Evolutionary conservation across 2,888 invertebrate species (phyloP), one percentile per base, ranked within the genome.

Genomic region (Andrena bucephala): DNA sequence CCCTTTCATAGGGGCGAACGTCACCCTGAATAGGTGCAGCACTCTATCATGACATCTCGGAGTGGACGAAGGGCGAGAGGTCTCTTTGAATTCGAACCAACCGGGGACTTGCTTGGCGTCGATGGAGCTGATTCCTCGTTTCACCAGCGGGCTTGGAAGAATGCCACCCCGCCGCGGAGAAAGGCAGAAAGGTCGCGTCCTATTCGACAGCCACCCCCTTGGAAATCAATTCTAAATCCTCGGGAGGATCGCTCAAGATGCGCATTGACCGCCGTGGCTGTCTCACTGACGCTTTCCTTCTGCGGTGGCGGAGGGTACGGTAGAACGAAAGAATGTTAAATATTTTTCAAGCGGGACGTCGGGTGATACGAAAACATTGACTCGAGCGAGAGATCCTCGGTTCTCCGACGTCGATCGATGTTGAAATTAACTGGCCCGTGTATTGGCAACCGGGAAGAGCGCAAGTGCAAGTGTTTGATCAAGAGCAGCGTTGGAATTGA

Each of bases 41-140:
- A 83, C 79, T 88, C 86, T 86, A 82, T 88, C 87, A 85, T 83
- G 57, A 80, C 87, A 88, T 86, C 57, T 57, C 86, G 54, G 70
- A 36, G 33, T 62, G 59, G 29, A 65, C 50, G 70, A 48, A 57
- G 62, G 33, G 36, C 29, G 31, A 71, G 42, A 48, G 57, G 29
- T n/a, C 69, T 68, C 42, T 88, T 86, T 83, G 86, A 88, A 86
- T 87, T 82, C 84, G 68, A 71, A 68, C 42, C 83, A 66, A 57
- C 16, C n/a, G 20, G 1, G 57, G 69, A 24, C 52, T 57, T 27
- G 70, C n/a, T 5, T 5, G 4, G 5, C 48, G 31, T 50, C 42
- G 31, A 36, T 54, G 27, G n/a, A 20, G 36, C 67, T 27, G 74
- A 77, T 72, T 75, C 78, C 27, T 65, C 52, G 36, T 75, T 66